Evolutionary conservation across 2,888 invertebrate species (phyloP).

Genomic region (Epistrophe eligans): DNA sequence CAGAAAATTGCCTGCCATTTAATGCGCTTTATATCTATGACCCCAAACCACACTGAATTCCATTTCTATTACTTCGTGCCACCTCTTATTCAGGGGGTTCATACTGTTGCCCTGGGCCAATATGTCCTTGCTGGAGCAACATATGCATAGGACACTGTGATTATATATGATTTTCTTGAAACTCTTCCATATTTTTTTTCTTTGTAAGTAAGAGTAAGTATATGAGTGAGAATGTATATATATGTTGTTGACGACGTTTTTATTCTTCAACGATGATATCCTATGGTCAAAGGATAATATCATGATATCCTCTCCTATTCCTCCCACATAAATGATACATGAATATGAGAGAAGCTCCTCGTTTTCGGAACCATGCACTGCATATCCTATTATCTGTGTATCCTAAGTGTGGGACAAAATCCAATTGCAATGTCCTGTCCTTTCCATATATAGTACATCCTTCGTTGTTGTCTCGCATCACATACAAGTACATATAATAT

Average conservation of each 20-base stretch:
- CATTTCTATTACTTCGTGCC: slow-evolving; percentile 40
- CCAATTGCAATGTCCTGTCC: slow-evolving; percentile 65
- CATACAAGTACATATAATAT: background rate
- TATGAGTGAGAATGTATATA: background rate
- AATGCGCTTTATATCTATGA: slow-evolving; percentile 69
- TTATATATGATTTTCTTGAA: slow-evolving; percentile 61
- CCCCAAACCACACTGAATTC: slow-evolving; percentile 58
- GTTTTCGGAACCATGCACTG: slow-evolving; percentile 53
- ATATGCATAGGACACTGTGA: slow-evolving; percentile 55
- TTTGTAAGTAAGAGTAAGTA: slow-evolving; percentile 2
- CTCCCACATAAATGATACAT: slow-evolving; percentile 59
- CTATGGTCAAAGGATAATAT: slow-evolving; percentile 74
- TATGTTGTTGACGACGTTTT: slow-evolving; percentile 52
- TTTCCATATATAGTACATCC: background rate
- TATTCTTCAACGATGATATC: slow-evolving; percentile 65
- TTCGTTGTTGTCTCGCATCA: background rate
- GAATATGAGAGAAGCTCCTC: slow-evolving; percentile 56
- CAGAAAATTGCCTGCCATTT: slow-evolving; percentile 74
- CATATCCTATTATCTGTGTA: slow-evolving; percentile 58
- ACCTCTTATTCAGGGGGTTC: background rate
- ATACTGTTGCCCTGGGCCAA: slow-evolving; percentile 12
- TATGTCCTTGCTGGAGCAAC: slow-evolving; percentile 39
- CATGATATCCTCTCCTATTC: slow-evolving; percentile 45
- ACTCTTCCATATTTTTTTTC: slow-evolving; percentile 1
- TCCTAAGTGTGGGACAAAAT: slow-evolving; percentile 55